Base-by-base conservation (phyloP, 1,140 invertebrate species). In the Chymomyza costata region DNA sequence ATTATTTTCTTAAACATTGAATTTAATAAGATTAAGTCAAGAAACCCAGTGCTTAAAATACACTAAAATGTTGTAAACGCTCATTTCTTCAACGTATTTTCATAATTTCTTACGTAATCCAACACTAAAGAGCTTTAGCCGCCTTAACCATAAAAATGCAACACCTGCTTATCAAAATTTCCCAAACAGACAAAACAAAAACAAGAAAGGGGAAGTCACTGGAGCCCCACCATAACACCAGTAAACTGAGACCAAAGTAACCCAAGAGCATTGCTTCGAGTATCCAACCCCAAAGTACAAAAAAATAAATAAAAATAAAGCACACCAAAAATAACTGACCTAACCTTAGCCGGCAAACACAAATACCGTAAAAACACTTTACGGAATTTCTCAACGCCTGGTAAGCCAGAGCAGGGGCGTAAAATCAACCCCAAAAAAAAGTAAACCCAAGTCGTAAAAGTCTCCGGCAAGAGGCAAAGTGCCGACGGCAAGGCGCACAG, bases 321-420 rank as follows among this genome's bases (percentile, higher is more conserved):
- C n/a, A n/a, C n/a, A n/a, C n/a, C n/a, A n/a, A n/a, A n/a, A n/a
- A n/a, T n/a, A 50, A 61, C 73, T 78, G 71, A 78, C 71, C 71
- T 80, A 73, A 61, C 70, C 48, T 56, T 25, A 48, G 44, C 52
- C 38, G 19, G 46, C 37, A 49, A 45, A 51, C 61, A 47, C 66
- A 80, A 71, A 80, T 80, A 81, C 74, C 73, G 73, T 81, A 80
- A 59, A 80, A 80, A 81, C 73, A 80, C 73, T 80, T 80, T 81
- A 65, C 74, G 74, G 61, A 74, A 80, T 80, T 81, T 80, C 73
- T 80, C 68, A 68, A 74, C 73, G 73, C 73, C 73, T 80, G 73
- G 64, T 80, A 81, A 65, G 38, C 68, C 64, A 41, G 49, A 60
- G 74, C 55, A 60, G 46, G 60, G 74, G 74, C 60, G 74, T 62